These are phyloP conservation scores for Tupiocoris notatus DNA, from an alignment of 2,888 invertebrate species.

Conservation along the genomic window DNA sequence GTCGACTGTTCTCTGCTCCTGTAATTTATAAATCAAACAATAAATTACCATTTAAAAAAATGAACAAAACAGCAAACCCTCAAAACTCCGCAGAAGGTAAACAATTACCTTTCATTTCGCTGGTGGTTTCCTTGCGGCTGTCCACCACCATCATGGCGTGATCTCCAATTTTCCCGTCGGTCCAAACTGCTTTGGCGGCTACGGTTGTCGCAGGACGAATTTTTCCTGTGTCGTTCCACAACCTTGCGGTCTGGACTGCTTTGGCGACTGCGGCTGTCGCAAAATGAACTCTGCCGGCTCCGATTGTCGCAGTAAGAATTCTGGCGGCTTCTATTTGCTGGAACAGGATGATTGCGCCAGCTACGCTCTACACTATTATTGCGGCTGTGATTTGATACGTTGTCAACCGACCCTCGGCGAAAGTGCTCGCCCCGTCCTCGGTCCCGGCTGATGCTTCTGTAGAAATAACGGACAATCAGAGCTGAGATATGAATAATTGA, in stretches of 20 bases:
- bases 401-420: slow-evolving; percentile 42
- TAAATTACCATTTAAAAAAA: no score
- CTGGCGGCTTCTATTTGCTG: not conserved
- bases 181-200: slow-evolving; percentile 46
- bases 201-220: slow-evolving; percentile 52
- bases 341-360: slow-evolving; percentile 39
- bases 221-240: slow-evolving; percentile 31
- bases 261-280: slow-evolving; percentile 43
- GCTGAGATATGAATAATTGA: no score
- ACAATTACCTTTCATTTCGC: not conserved
- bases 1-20: not conserved
- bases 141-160: slow-evolving; percentile 39
- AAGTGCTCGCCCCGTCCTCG: slow-evolving; percentile 18
- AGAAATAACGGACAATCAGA: no score
- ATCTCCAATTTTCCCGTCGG: slow-evolving; percentile 26
- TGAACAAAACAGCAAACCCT: no score
- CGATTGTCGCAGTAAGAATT: slow-evolving; percentile 14
- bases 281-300: slow-evolving; percentile 43
- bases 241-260: slow-evolving; percentile 51
- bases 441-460: slow-evolving; percentile 45
- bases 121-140: not conserved
- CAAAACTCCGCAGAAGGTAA: no score
- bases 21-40: not conserved
- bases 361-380: slow-evolving; percentile 47
- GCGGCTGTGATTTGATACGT: slow-evolving; percentile 44